These are phyloP conservation scores for Machimus rusticus DNA, from an alignment of 2,888 invertebrate genomes.

Conservation along the genomic window DNA sequence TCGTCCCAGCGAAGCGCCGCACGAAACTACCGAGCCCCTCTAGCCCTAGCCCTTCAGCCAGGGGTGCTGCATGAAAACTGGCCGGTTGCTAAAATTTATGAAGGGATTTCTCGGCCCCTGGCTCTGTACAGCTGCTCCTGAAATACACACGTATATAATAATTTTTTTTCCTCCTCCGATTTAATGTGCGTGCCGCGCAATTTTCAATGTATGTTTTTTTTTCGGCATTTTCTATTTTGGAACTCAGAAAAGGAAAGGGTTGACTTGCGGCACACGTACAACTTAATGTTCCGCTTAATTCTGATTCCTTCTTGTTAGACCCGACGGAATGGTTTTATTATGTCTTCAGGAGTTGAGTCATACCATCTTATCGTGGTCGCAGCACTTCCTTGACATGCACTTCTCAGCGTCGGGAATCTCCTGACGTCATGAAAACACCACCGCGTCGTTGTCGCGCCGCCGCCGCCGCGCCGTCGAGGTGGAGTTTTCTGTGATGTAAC, in stretches of 20 bases:
- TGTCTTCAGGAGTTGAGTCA: conserved; percentile 28
- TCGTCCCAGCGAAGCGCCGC: background rate
- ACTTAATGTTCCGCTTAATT: background rate
- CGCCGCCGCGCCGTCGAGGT: background rate
- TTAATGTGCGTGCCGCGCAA: background rate
- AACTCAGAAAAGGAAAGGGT: background rate
- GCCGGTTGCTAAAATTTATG: background rate
- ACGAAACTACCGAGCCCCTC: background rate
- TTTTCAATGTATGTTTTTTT: background rate
- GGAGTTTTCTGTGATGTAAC: conserved; percentile 39
- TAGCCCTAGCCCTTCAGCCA: background rate
- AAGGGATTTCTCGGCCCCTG: conserved; percentile 16
- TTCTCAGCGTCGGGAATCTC: conserved; percentile 44
- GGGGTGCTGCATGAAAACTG: conserved; percentile 2
- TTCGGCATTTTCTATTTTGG: background rate
- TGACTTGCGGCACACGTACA: conserved; percentile 4
- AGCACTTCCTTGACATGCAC: background rate
- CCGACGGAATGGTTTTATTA: background rate
- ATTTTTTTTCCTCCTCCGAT: background rate
- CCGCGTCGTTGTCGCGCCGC: background rate
- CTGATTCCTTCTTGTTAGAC: background rate
- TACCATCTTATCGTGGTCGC: background rate
- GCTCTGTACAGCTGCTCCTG: background rate
- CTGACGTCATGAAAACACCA: conserved; percentile 44
- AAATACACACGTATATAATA: background rate